Evolutionary conservation across 1,140 invertebrate genomes (phyloP).

Genomic region (Cecropterus lyciades): DNA sequence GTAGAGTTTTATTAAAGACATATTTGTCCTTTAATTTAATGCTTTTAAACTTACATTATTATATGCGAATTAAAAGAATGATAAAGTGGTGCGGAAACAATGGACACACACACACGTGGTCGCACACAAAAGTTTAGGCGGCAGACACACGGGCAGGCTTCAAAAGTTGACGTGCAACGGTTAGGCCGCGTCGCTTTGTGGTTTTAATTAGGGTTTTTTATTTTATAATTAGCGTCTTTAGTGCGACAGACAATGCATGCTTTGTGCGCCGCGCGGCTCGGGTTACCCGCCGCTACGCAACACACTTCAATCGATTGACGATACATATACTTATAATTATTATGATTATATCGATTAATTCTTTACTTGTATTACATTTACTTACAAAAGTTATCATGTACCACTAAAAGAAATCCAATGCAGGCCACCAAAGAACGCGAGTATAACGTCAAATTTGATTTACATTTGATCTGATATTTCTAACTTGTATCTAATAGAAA

Average conservation of each 20-base stretch:
- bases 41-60: neutral
- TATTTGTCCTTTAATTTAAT: neutral
- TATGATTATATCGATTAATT: neutral
- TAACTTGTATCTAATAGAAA: too few species aligned
- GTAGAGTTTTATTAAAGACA: neutral
- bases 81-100: neutral
- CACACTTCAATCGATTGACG: slow-evolving; percentile 15
- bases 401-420: too few species aligned
- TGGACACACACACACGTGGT: neutral
- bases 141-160: neutral
- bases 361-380: neutral
- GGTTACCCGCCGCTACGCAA: slow-evolving; percentile 17
- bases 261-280: slow-evolving; percentile 29
- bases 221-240: slow-evolving; percentile 55
- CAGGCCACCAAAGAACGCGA: too few species aligned
- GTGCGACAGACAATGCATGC: slow-evolving; percentile 21
- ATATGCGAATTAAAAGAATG: neutral
- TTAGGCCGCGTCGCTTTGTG: slow-evolving; percentile 40
- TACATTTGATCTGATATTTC: too few species aligned
- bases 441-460: too few species aligned
- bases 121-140: neutral
- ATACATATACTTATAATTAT: neutral
- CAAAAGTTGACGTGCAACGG: slow-evolving; percentile 10
- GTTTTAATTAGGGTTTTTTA: slow-evolving; percentile 63
- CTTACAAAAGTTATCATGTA: neutral